Percentiles rank a stretch among this genome's conserved stretches.
Conservation (phyloP, 2,888 invertebrate species). For the Agriopis aurantiaria region DNA sequence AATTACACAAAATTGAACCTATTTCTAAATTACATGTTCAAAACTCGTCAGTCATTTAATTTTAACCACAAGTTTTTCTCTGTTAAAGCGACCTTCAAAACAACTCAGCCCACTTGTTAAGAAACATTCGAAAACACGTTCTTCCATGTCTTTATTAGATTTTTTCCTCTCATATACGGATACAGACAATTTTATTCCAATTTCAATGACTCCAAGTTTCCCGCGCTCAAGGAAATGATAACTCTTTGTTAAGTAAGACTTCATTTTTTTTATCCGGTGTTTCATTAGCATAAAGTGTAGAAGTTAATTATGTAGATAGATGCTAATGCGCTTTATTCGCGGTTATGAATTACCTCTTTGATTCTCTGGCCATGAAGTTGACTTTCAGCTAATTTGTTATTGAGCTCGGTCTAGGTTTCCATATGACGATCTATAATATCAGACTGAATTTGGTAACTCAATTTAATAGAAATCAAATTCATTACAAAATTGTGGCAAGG, state of each 20-base stretch:
- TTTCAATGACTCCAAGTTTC: conserved; percentile 66
- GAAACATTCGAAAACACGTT: conserved; percentile 63
- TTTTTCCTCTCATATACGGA: conserved; percentile 50
- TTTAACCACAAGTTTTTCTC: conserved; percentile 23
- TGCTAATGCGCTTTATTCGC: conserved; percentile 53
- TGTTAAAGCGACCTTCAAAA: conserved; percentile 59
- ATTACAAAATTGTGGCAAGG: conserved; percentile 68
- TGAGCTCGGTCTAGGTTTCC: conserved; percentile 20
- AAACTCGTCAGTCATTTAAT: conserved; percentile 3
- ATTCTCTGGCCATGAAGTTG: conserved; percentile 40
- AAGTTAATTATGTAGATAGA: conserved; percentile 57
- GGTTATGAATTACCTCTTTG: conserved; percentile 39
- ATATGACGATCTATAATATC: conserved; percentile 5
- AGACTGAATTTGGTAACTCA: conserved; percentile 10
- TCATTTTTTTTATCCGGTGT: conserved; percentile 55
- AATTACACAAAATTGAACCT: background rate
- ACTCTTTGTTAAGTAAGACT: conserved; percentile 60
- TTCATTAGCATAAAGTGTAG: conserved; percentile 63
- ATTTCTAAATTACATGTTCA: conserved; percentile 10
- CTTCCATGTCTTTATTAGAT: conserved; percentile 51
- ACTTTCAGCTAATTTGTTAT: conserved; percentile 34
- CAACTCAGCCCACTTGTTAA: conserved; percentile 51
- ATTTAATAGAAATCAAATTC: conserved; percentile 9
- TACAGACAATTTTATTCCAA: conserved; percentile 43
- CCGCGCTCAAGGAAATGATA: conserved; percentile 71